Base-by-base conservation (phyloP, 2,888 invertebrate species). In the Xylocampa areola region DNA sequence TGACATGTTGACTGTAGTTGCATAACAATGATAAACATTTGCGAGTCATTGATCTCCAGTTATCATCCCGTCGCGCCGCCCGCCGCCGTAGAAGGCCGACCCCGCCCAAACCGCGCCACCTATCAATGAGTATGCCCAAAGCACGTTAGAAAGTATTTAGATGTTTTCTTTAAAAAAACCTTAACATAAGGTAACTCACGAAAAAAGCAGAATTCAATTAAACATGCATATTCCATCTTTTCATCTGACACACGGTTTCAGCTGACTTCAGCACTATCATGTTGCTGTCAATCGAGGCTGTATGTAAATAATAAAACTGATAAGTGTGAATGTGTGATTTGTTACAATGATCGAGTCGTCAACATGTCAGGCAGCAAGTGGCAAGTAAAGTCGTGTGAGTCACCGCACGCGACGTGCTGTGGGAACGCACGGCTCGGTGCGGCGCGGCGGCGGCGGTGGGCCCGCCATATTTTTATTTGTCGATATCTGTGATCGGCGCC, bases 401-500 rank as follows among this genome's bases (percentile, higher is more conserved):
- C 48, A 48, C 50, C 13, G 57, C 57, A 58, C 16, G 41, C 49
- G 59, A 59, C 62, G 74, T 57, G 68, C 76, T 75, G 60, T 53
- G 49, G 27, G 44, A 49, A 30, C 50, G 29, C 49, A 37, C 16
- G 11, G 47, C 51, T 54, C 49, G 36, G 61, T 40, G 71, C 55
- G 67, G 62, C 73, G 77, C 40, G 33, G 78, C 70, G 67, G 75
- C 71, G 74, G 77, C 85, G 82, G 85, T 84, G 85, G 85, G 80
- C 80, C 71, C 70, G 71, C 81, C 82, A 82, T 88, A 85, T 87
- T 93, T 92, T 92, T 91, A 91, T 92, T 91, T 88, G 88, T 84
- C 84, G 89, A 90, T 92, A 92, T 92, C 92, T 83, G 81, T 84
- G 90, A 90, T 90, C 93, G 92, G 93, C 92, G 93, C 92, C 92